phyloP scores from a whole-genome alignment of 2,888 invertebrate genomes.

The Lasioglossum pauxillum region DNA sequence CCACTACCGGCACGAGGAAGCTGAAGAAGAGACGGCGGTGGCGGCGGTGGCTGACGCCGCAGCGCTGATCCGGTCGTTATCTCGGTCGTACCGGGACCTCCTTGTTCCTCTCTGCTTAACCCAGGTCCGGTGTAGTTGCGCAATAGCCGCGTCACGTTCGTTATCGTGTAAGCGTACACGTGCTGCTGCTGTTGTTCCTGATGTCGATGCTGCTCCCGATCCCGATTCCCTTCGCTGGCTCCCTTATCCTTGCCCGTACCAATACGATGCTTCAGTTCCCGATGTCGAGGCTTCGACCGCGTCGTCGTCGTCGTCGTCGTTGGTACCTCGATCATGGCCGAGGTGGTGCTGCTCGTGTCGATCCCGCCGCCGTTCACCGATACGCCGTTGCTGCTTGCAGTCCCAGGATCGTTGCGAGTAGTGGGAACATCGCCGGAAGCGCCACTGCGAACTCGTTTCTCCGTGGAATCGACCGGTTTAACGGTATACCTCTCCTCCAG shows the following conservation, averaged over 20 bases:
- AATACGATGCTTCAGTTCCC: background rate
- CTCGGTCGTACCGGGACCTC: conserved; percentile 73
- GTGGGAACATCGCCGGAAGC: conserved; percentile 48
- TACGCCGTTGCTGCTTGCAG: background rate
- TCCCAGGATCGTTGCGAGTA: background rate
- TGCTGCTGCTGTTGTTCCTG: conserved; percentile 74
- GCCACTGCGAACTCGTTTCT: conserved; percentile 49
- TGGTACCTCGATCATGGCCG: background rate
- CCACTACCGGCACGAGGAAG: conserved; percentile 75
- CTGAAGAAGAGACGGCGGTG: conserved; percentile 73
- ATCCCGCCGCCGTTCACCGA: background rate
- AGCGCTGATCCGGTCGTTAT: conserved; percentile 74
- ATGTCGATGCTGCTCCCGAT: conserved; percentile 40
- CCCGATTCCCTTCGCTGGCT: conserved; percentile 35
- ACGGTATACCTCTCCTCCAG: conserved; percentile 68
- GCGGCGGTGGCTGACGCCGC: conserved; percentile 63
- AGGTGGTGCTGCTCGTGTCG: background rate
- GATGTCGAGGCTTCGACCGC: conserved; percentile 9
- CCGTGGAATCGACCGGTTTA: conserved; percentile 61
- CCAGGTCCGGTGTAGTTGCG: conserved; percentile 82
- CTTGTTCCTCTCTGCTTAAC: conserved; percentile 75
- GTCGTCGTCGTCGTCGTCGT: background rate
- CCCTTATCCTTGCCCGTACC: background rate
- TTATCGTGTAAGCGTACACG: conserved; percentile 83
- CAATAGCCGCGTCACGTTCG: conserved; percentile 82